Evolutionary conservation across 2,888 invertebrate genomes (phyloP).

Genomic region (Bibio marci): DNA sequence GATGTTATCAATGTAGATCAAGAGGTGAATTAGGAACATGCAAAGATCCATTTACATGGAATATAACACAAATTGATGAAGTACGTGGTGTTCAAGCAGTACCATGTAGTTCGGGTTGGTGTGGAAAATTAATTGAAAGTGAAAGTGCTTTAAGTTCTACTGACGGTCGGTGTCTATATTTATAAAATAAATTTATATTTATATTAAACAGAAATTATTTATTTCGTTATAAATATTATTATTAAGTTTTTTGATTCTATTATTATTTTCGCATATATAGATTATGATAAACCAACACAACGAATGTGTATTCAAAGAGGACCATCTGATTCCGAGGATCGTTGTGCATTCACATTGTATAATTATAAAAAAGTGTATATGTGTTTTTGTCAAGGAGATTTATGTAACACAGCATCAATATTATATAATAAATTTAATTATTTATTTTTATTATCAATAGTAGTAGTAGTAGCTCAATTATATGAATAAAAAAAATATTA

Average conservation of each 20-base stretch:
- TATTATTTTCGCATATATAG: conserved; percentile 32
- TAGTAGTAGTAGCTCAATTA: too few species aligned
- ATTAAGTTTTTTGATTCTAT: neutral
- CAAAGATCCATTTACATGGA: conserved; percentile 68
- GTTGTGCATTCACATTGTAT: conserved; percentile 74
- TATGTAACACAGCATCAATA: conserved; percentile 51
- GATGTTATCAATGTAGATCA: conserved; percentile 73
- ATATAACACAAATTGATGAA: conserved; percentile 53
- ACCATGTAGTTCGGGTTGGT: conserved; percentile 84
- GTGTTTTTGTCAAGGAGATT: conserved; percentile 82
- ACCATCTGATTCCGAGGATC: conserved; percentile 74
- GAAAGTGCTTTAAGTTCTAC: conserved; percentile 50
- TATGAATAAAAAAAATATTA: too few species aligned
- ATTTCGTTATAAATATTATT: neutral
- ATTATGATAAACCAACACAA: conserved; percentile 75
- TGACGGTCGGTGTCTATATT: too few species aligned
- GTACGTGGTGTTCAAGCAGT: conserved; percentile 57
- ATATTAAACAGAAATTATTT: neutral
- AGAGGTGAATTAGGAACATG: conserved; percentile 77
- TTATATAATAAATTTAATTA: too few species aligned
- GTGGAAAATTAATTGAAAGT: conserved; percentile 75
- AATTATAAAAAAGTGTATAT: conserved; percentile 69
- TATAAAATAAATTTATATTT: conserved; percentile 13
- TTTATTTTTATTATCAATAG: neutral
- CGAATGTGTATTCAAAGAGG: conserved; percentile 73